Evolutionary conservation across 1,140 invertebrate genomes (phyloP).

Genomic region (Temnothorax curvispinosus): DNA sequence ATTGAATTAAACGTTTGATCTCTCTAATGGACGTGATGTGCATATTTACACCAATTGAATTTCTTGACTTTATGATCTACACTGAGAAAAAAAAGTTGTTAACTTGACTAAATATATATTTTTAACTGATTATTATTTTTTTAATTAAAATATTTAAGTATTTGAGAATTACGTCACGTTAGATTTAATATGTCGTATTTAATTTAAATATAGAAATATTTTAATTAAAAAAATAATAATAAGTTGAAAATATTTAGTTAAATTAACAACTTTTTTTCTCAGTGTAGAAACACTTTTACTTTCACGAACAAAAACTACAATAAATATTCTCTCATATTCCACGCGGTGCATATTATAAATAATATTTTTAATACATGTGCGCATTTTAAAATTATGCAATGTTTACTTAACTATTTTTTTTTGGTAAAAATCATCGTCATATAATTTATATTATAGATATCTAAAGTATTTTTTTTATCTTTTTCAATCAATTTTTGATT

Average conservation of each 20-base stretch:
- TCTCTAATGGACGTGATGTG: not conserved
- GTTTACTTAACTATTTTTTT: not conserved
- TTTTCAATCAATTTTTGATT: not conserved
- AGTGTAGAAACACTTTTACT: not conserved
- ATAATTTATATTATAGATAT: not conserved
- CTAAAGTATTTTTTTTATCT: not conserved
- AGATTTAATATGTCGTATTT: too few species aligned
- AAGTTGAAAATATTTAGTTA: too few species aligned
- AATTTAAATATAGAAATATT: too few species aligned
- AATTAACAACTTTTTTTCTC: too few species aligned
- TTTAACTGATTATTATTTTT: too few species aligned
- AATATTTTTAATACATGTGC: not conserved
- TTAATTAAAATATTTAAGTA: too few species aligned
- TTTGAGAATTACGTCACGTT: too few species aligned
- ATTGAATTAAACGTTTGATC: constrained; percentile 27
- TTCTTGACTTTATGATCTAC: not conserved
- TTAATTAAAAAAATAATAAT: too few species aligned
- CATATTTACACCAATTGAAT: not conserved
- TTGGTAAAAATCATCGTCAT: not conserved
- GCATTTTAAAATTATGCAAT: not conserved
- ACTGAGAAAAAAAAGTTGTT: too few species aligned
- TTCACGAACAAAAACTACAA: not conserved
- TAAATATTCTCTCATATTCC: not conserved
- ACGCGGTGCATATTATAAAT: not conserved
- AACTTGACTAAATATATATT: too few species aligned